phyloP scores from a whole-genome alignment of 2,113 vertebrate species.

The Oenanthe melanoleuca region DNA sequence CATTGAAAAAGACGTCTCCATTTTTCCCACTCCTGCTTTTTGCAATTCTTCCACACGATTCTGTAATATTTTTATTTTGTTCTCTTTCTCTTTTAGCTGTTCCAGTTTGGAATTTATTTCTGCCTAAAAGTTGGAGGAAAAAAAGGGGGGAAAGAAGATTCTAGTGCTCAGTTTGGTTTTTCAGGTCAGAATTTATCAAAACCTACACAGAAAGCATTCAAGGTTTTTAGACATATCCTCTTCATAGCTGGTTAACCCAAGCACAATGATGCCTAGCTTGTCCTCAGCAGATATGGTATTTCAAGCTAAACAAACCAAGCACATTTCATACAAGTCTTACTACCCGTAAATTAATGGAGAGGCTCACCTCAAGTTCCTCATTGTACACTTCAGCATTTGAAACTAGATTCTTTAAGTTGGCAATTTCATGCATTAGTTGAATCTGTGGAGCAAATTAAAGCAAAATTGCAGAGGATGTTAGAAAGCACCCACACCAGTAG shows the following conservation, averaged over 20 bases:
- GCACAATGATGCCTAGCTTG: neutral
- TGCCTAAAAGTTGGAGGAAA: conserved; percentile 66
- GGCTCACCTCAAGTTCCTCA: conserved; percentile 84
- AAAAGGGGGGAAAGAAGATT: neutral
- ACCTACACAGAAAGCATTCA: neutral
- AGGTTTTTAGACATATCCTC: neutral
- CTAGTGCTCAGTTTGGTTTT: neutral
- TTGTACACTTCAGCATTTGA: conserved; percentile 77
- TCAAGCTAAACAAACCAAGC: neutral
- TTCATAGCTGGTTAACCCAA: neutral
- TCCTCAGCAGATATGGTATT: neutral
- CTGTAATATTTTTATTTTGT: conserved; percentile 77
- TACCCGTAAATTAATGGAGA: neutral
- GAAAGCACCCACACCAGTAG: conserved; percentile 35
- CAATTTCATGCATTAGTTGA: conserved; percentile 84
- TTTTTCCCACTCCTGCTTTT: conserved; percentile 36
- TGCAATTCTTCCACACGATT: conserved; percentile 60
- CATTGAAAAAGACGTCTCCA: conserved; percentile 17
- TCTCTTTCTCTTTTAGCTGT: conserved; percentile 79
- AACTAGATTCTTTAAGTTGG: conserved; percentile 76
- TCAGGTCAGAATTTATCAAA: neutral
- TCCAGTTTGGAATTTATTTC: conserved; percentile 73
- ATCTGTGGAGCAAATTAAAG: conserved; percentile 77
- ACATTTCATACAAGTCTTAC: neutral
- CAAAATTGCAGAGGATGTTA: conserved; percentile 62